These are phyloP conservation scores for Tachystola acroxantha DNA, from an alignment of 2,888 invertebrate genomes.

Conservation along the genomic window DNA sequence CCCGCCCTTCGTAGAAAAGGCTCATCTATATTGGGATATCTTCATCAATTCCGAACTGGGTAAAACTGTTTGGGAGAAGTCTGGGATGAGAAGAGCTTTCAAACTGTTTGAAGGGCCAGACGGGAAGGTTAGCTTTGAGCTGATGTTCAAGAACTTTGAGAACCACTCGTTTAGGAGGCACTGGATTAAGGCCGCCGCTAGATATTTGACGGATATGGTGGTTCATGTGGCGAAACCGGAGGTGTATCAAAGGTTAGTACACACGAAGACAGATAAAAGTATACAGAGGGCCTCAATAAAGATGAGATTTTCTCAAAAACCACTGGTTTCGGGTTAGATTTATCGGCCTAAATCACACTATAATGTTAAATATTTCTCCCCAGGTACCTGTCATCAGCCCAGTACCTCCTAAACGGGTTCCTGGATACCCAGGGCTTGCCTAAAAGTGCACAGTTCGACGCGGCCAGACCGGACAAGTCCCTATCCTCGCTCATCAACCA, in stretches of 20 bases:
- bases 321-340: neutral
- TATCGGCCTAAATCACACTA: no score
- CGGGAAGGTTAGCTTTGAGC: slow-evolving; percentile 84
- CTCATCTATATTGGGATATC: slow-evolving; percentile 87
- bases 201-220: slow-evolving; percentile 85
- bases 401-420: slow-evolving; percentile 86
- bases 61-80: slow-evolving; percentile 83
- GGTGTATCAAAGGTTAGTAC: slow-evolving; percentile 83
- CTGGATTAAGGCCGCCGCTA: slow-evolving; percentile 88
- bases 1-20: slow-evolving; percentile 80
- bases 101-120: slow-evolving; percentile 83
- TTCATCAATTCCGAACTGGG: slow-evolving; percentile 89
- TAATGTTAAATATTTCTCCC: no score
- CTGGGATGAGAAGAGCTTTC: slow-evolving; percentile 83
- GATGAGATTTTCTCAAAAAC: no score
- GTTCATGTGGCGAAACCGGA: slow-evolving; percentile 86
- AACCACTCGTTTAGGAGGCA: slow-evolving; percentile 88
- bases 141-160: slow-evolving; percentile 87
- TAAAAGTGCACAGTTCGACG: slow-evolving; percentile 83
- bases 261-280: no score
- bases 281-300: no score
- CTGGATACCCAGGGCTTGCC: slow-evolving; percentile 87
- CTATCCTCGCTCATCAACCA: slow-evolving; percentile 83
- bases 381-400: slow-evolving; percentile 83
- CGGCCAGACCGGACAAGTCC: slow-evolving; percentile 83